Base-by-base conservation (phyloP, 2,797 vertebrate genomes). In the Bufotes viridis region DNA sequence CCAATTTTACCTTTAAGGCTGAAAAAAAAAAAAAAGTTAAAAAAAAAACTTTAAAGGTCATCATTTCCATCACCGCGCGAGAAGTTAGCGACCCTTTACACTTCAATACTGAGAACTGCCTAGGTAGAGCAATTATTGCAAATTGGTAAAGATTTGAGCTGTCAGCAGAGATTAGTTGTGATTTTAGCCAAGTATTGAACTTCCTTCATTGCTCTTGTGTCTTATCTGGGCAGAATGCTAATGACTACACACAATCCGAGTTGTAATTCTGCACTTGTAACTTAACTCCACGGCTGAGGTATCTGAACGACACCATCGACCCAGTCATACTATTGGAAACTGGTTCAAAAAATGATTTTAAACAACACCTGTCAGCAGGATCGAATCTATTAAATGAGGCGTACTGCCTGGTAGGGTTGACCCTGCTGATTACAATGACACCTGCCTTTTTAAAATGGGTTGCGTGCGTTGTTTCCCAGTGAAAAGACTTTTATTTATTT, bases 121-220 rank as follows among this genome's bases (percentile, higher is more conserved):
- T 74, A 63, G 76, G n/a, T 65, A 26, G 49, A 53, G 61, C 67
- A 57, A 74, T 88, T 75, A 61, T 63, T 17, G 63, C 17, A 81
- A 58, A 86, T 63, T 76, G 70, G 88, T 57, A 24, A 78, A 79
- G 75, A 17, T 79, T 75, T 51, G 24, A 61, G 82, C 70, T 89
- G 88, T 82, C 84, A 89, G 78, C 69, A 29, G 58, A 85, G 72
- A 82, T 86, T 81, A 89, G 69, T 53, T n/a, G 80, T 82, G 29
- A 82, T 86, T 89, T 82, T 69, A 70, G 81, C 81, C 61, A 76
- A 78, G 53, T 89, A 89, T 89, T 72, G 88, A 86, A 72, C 63
- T 67, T 60, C n/a, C 61, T 86, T 85, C 84, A 53, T 79, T 70
- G 60, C 63, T 67, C 76, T 70, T 29, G 17, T 57, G 57, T 26